Evolutionary conservation across 2,797 vertebrate species (phyloP), one percentile per base, ranked within the genome.

Genomic region (Acrossocheilus fasciatus): DNA sequence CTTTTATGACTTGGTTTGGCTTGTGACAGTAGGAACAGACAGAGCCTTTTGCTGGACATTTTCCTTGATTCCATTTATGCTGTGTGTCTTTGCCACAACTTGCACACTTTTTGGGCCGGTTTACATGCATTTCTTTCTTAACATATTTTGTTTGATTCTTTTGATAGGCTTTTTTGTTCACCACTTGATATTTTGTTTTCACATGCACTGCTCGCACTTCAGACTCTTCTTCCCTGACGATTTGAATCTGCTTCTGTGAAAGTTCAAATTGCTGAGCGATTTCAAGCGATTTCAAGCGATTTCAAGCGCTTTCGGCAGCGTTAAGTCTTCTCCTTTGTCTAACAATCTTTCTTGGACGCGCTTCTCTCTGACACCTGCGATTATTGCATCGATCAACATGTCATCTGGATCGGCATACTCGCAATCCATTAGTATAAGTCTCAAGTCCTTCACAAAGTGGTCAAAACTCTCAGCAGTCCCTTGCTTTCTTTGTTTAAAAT

Each of bases 331-430:
- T 6, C 86, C 82, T 86, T 77, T 87, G 26, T 87, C 78, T 15
- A 91, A 3, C 23, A 91, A 66, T 34, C 76, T 74, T 62, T 91
- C 78, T 8, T 90, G 80, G 1, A 90, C 80, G 17, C 3, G 8
- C 30, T 86, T 90, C 54, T 91, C 83, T 34, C 10, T 52, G 0
- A 90, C 82, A 50, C 80, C 78, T 12, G 41, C 84, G 14, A 90
- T 91, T 23, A 88, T 85, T 0, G 81, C 85, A 18, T 89, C 79
- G 54, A 89, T 87, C 2, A 91, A n/a, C 89, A 91, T 89, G 47
- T 89, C 85, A 4, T 90, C 87, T 4, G 90, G 10, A 10, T 89
- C 87, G 34, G 83, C 17, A 54, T 89, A 88, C 39, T 86, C 85
- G 75, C 81, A 89, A 10, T 90, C 85, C 12, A 82, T 76, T 3